Base-by-base conservation (phyloP, 2,888 invertebrate species). In the Caenorhabditis panamensis region DNA sequence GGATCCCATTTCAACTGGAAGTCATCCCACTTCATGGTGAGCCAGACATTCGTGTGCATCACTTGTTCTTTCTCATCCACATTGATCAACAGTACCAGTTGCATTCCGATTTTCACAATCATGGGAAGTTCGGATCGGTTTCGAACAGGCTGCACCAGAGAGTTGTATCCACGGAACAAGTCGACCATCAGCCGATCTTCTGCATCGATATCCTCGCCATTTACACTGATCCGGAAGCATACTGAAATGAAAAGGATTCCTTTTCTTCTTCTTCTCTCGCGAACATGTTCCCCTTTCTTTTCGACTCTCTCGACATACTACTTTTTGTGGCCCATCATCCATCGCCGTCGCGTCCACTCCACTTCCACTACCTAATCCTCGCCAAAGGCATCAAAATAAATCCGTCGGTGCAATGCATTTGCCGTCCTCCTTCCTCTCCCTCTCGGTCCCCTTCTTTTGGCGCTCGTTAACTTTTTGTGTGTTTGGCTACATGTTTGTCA, bases 91-190 rank as follows among this genome's bases (percentile, higher is more conserved):
- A 93, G 92, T 72, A 92, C 88, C 26, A 90, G 76, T 75, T 90
- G 90, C 77, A 90, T 85, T n/a, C 88, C 89, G 44, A 90, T 89
- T 28, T 86, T 85, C 26, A 90, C 89, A 18, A 87, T 86, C 71
- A 91, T 86, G 8, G 90, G 89, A 22, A 88, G 83, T 73, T 89
- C 88, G 64, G 89, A 78, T 80, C 76, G 69, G 69, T 87, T 87
- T 53, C 79, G 62, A 37, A 93, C 92, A 2, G 93, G 93, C 76
- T 88, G 89, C 47, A 86, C 79, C 26, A 92, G 89, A 3, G 92
- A 91, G 82, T 92, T 92, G 90, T 93, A 93, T 59, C 92, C 92
- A 36, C 89, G 85, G 85, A 92, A 92, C 37, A 92, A 85, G 82
- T 92, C 91, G 26, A 92, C 86, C 84, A 93, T 91, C 63, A 93